These are phyloP conservation scores for Archips crataeganus DNA, from an alignment of 2,888 invertebrate species.

Conservation along the genomic window DNA sequence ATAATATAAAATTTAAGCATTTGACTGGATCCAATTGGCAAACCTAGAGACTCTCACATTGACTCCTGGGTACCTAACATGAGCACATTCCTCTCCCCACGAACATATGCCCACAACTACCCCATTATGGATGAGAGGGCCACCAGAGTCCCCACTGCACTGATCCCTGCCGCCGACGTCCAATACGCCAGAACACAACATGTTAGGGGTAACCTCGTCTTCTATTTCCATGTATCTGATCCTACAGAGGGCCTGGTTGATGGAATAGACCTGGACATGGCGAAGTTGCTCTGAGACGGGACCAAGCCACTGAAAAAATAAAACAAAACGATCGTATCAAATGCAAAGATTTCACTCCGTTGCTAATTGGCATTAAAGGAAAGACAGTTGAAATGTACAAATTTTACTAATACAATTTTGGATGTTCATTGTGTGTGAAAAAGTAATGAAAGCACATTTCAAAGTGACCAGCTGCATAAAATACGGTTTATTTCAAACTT, in stretches of 20 bases:
- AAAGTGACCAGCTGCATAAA: too few species aligned
- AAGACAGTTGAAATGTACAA: too few species aligned
- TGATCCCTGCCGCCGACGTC: conserved; percentile 42
- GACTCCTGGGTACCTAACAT: conserved; percentile 45
- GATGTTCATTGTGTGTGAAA: too few species aligned
- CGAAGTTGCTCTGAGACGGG: conserved; percentile 42
- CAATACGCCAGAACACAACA: conserved; percentile 42
- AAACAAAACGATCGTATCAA: neutral
- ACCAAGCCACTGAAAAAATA: conserved; percentile 35
- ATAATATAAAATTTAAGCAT: conserved; percentile 39
- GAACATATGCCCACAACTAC: conserved; percentile 47
- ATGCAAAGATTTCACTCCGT: neutral
- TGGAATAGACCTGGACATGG: conserved; percentile 44
- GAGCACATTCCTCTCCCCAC: conserved; percentile 44
- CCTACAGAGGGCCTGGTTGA: conserved; percentile 44
- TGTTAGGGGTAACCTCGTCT: conserved; percentile 17
- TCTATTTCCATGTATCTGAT: conserved; percentile 31
- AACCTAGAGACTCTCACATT: conserved; percentile 46
- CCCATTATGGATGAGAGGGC: conserved; percentile 47
- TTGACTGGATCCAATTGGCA: conserved; percentile 46
- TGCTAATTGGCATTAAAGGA: too few species aligned
- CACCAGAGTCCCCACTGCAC: conserved; percentile 47
- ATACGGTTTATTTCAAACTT: too few species aligned
- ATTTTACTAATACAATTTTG: too few species aligned
- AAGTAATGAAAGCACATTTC: too few species aligned